phyloP scores from a whole-genome alignment of 2,113 vertebrate genomes.

The Campylomormyrus tamandua region DNA sequence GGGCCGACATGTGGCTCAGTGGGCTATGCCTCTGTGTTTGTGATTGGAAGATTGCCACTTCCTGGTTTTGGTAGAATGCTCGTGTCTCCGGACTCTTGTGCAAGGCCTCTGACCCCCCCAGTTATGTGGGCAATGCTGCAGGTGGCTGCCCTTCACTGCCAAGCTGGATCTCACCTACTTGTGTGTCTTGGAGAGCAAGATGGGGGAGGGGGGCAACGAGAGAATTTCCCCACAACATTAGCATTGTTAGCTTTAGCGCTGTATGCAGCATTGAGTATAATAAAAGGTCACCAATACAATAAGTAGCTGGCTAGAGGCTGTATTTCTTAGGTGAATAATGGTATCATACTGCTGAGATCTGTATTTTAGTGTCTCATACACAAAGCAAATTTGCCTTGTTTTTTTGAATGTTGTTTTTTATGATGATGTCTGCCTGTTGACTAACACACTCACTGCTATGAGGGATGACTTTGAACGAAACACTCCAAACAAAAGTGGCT shows the following conservation, averaged over 20 bases:
- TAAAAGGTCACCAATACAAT: background rate
- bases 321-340: background rate
- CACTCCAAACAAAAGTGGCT: background rate
- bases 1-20: background rate
- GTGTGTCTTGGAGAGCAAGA: background rate
- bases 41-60: background rate
- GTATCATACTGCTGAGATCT: background rate
- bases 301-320: background rate
- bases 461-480: background rate
- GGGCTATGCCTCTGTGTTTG: background rate
- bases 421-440: background rate
- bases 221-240: background rate
- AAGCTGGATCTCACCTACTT: background rate
- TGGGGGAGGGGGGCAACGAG: background rate
- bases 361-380: background rate
- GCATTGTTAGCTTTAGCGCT: background rate
- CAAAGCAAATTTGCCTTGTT: background rate
- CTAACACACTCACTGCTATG: background rate
- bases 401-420: background rate
- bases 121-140: background rate
- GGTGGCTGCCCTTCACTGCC: background rate
- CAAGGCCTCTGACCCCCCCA: background rate
- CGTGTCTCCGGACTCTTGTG: background rate
- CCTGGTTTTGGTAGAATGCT: background rate
- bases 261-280: background rate